phyloP scores from a whole-genome alignment of 1,140 invertebrate genomes.

The Magallana gigas region DNA sequence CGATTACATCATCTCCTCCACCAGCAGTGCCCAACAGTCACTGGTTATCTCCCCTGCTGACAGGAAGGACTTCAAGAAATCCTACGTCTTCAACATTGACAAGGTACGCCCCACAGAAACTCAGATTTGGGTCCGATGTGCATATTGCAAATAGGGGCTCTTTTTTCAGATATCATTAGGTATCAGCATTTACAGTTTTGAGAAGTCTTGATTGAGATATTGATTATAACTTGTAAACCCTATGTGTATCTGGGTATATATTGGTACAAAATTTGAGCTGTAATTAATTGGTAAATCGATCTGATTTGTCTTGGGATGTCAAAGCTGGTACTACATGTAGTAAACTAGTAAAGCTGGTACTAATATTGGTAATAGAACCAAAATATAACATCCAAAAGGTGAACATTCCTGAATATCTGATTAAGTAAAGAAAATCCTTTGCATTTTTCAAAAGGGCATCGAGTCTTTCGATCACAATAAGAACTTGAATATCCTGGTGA shows the following conservation, averaged over 20 bases:
- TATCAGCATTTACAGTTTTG: not conserved
- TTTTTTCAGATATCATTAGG: not conserved
- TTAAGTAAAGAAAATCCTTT: not conserved
- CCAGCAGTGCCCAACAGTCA: slow-evolving; percentile 70
- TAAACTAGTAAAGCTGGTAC: too few relatives aligned
- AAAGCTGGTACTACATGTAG: too few relatives aligned
- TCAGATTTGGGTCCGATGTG: not conserved
- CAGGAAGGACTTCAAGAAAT: slow-evolving; percentile 73
- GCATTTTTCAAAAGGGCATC: slow-evolving; percentile 68
- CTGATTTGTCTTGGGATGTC: too few relatives aligned
- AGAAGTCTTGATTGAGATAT: not conserved
- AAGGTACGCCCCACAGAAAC: slow-evolving; percentile 67
- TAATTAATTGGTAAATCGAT: too few relatives aligned
- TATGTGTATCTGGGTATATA: too few relatives aligned
- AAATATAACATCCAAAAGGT: too few relatives aligned
- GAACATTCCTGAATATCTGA: too few relatives aligned
- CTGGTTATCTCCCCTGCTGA: slow-evolving; percentile 72
- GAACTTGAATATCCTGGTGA: slow-evolving; percentile 76
- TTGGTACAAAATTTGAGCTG: too few relatives aligned
- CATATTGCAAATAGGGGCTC: too few relatives aligned
- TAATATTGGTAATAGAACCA: too few relatives aligned
- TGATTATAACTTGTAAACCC: not conserved
- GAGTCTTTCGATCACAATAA: slow-evolving; percentile 78
- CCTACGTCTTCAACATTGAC: slow-evolving; percentile 76
- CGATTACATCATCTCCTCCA: slow-evolving; percentile 75